phyloP scores from a whole-genome alignment of 37 sponge, comb jelly and placozoan genomes.

The Halichondria panicea region DNA sequence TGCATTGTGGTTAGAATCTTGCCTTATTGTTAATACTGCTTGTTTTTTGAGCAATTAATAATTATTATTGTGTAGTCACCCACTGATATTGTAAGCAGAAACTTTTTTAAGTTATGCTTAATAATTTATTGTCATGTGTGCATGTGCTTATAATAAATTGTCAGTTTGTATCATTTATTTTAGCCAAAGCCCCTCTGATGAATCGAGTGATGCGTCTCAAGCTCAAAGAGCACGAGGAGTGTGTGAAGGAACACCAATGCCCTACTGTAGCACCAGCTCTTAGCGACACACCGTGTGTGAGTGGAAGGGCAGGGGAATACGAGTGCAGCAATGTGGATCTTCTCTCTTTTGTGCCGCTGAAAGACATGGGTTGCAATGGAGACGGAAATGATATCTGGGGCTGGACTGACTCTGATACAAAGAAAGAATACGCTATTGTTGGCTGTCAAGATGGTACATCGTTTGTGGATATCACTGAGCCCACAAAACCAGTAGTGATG shows the following conservation, averaged over 20 bases:
- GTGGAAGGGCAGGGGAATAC: slow-evolving; percentile 64
- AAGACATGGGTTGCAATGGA: slow-evolving; percentile 42
- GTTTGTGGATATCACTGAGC: slow-evolving; percentile 76
- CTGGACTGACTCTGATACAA: slow-evolving; percentile 73
- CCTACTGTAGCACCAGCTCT: slow-evolving; percentile 13
- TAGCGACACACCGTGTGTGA: slow-evolving; percentile 12
- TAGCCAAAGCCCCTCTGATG: slow-evolving; percentile 41
- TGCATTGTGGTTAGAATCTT: no score
- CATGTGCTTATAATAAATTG: no score
- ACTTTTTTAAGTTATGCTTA: no score
- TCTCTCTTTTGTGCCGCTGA: slow-evolving; percentile 46
- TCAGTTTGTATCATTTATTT: no score
- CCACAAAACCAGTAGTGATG: slow-evolving; percentile 43
- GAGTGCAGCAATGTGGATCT: slow-evolving; percentile 73
- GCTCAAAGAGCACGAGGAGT: slow-evolving; percentile 27
- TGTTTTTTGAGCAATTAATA: no score
- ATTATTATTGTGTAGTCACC: no score
- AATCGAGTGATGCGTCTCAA: slow-evolving; percentile 62
- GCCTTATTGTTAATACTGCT: no score
- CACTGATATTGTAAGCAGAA: no score
- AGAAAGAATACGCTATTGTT: slow-evolving; percentile 61
- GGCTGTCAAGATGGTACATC: slow-evolving; percentile 68
- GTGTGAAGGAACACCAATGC: slow-evolving; percentile 37
- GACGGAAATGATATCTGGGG: slow-evolving; percentile 81
- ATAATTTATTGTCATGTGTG: no score